These are phyloP conservation scores for Danaus melanippus DNA, from an alignment of 1,140 invertebrate species.

Conservation along the genomic window DNA sequence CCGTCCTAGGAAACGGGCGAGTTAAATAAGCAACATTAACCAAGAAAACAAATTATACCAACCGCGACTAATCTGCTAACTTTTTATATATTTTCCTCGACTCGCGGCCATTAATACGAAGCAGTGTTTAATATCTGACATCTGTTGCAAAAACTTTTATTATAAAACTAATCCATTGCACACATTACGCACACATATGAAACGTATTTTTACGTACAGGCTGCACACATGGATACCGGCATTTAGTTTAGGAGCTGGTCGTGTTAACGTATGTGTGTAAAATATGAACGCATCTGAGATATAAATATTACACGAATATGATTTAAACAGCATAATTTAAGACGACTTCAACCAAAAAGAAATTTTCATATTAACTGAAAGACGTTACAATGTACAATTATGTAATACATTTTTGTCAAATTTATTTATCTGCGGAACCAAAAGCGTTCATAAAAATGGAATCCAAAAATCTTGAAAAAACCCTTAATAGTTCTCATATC, in stretches of 20 bases:
- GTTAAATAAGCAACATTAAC: slow-evolving; percentile 22
- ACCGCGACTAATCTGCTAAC: slow-evolving; percentile 56
- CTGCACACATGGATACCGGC: slow-evolving; percentile 48
- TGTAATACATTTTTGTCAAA: no score
- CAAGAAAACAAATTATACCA: slow-evolving; percentile 50
- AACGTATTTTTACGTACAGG: slow-evolving; percentile 29
- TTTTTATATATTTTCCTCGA: slow-evolving; percentile 65
- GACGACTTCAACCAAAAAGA: no score
- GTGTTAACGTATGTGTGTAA: slow-evolving; percentile 42
- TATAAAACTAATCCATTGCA: slow-evolving; percentile 71
- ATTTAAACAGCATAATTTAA: no score
- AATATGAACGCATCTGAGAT: no score
- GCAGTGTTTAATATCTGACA: slow-evolving; percentile 70
- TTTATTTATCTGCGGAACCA: no score
- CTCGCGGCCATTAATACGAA: slow-evolving; percentile 61
- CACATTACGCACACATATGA: slow-evolving; percentile 34
- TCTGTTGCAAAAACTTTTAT: slow-evolving; percentile 73
- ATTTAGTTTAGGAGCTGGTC: slow-evolving; percentile 57
- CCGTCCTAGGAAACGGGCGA: slow-evolving; percentile 9
- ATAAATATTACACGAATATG: no score
- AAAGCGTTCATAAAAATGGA: no score
- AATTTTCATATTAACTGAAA: no score
- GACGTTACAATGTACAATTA: no score
- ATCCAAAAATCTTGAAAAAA: no score
- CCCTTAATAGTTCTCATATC: no score